These are phyloP conservation scores for Phrynosoma blainvillii DNA, from an alignment of 2,113 vertebrate species.

Conservation along the genomic window DNA sequence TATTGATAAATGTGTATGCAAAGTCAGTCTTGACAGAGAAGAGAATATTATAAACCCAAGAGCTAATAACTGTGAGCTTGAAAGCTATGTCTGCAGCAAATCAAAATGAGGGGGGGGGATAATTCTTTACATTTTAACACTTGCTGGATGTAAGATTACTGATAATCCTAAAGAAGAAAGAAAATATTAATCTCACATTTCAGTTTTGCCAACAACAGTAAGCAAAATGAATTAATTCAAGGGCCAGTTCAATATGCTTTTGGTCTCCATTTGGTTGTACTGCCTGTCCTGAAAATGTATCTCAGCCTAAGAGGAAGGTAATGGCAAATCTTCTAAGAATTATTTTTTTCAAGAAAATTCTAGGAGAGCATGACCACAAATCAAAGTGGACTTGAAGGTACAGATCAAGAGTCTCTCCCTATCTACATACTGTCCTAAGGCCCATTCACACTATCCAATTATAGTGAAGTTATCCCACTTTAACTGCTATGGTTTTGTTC, in stretches of 20 bases:
- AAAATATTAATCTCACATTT: background rate
- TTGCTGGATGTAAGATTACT: background rate
- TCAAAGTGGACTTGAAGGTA: too few relatives aligned
- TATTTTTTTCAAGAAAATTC: too few relatives aligned
- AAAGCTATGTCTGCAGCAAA: constrained; percentile 16
- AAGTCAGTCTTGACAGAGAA: background rate
- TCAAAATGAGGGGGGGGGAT: background rate
- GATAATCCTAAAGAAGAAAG: background rate
- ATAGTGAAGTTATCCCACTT: too few relatives aligned
- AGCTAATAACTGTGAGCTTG: constrained; percentile 20
- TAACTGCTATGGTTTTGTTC: too few relatives aligned
- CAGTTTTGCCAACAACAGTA: background rate
- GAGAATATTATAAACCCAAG: constrained; percentile 17
- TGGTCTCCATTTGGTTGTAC: background rate
- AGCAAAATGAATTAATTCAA: background rate
- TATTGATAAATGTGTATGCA: background rate
- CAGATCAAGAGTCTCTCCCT: too few relatives aligned
- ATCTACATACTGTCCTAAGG: too few relatives aligned
- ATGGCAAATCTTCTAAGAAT: too few relatives aligned
- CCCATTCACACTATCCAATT: too few relatives aligned
- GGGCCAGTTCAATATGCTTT: too few relatives aligned
- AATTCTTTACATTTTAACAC: background rate
- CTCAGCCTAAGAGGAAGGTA: too few relatives aligned
- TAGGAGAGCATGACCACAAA: too few relatives aligned
- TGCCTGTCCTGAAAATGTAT: too few relatives aligned